phyloP scores from a whole-genome alignment of 1,140 invertebrate species.

The Zeugodacus cucurbitae region DNA sequence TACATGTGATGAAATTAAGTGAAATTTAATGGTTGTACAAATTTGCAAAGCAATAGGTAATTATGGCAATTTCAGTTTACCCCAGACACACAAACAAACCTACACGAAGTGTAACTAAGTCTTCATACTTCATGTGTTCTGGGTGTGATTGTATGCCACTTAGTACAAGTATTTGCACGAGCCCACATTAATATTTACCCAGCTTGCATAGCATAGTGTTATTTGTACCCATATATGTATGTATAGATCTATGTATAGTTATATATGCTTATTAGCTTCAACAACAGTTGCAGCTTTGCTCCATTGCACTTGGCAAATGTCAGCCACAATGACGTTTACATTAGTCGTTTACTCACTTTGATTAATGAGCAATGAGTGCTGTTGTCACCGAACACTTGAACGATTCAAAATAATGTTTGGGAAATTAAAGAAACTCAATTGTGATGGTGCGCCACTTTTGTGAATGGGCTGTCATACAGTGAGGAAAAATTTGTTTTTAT shows the following conservation, averaged over 20 bases:
- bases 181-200: neutral
- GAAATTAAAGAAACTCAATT: neutral
- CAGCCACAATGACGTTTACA: constrained; percentile 33
- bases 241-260: neutral
- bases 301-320: constrained; percentile 18
- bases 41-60: neutral
- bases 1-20: too few relatives aligned
- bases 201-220: neutral
- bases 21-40: neutral
- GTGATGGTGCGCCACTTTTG: neutral
- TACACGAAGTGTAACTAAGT: neutral
- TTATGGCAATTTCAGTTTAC: neutral
- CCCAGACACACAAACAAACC: neutral
- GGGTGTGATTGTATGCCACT: neutral
- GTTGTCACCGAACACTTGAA: constrained; percentile 9
- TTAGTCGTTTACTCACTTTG: constrained; percentile 18
- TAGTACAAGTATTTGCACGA: neutral
- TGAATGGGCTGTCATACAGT: neutral
- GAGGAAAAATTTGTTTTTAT: neutral
- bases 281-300: constrained; percentile 17
- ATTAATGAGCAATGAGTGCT: constrained; percentile 33
- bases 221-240: neutral
- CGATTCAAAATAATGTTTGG: neutral
- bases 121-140: neutral
- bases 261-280: neutral